Base-by-base conservation (phyloP, 1,140 invertebrate species). In the Stegodyphus mimosarum region DNA sequence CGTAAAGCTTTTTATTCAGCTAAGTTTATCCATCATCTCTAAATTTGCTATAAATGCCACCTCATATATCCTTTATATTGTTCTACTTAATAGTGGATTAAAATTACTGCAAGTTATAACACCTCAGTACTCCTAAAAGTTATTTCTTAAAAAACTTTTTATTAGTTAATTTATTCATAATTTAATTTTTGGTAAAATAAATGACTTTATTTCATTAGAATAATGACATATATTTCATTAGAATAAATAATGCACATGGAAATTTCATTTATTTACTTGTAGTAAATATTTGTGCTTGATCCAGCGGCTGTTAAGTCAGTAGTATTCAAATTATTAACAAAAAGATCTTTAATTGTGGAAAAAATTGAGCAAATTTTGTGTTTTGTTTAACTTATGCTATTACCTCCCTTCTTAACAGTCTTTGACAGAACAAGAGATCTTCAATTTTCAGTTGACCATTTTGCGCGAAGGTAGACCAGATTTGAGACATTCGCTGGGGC, bases 361-460 rank as follows among this genome's bases (percentile, higher is more conserved):
- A 60, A 60, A 60, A 60, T 2, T 60, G 9, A 60, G 55, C 55
- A 11, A 60, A 1, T 11, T 11, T 60, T 60, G 33, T 60, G 5
- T 0, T 9, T 11, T 60, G 5, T 60, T 60, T 9, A 11, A 60
- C 15, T 60, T 11, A 60, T 15, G 55, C 55, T 15, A 60, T 60
- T 60, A 60, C 5, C 50, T 79, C 52, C 53, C 53, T 17, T 6
- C 48, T 70, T 6, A 7, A 0, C 49, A 85, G 75, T 76, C 74
- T 7, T 17, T 86, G 50, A 78, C 74, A 6, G 83, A 86, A n/a
- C 77, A 86, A 49, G 83, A 86, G 33, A 33, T 86, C 5, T 78
- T 78, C n/a, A 75, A 77, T 6, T 77, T 86, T 17, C 83, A 86
- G 7, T 48, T 86, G 49, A 33, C 74, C 2, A 77, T 86, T 66